These are phyloP conservation scores for Hassar affinis DNA, from an alignment of 2,113 vertebrate species.

Conservation along the genomic window DNA sequence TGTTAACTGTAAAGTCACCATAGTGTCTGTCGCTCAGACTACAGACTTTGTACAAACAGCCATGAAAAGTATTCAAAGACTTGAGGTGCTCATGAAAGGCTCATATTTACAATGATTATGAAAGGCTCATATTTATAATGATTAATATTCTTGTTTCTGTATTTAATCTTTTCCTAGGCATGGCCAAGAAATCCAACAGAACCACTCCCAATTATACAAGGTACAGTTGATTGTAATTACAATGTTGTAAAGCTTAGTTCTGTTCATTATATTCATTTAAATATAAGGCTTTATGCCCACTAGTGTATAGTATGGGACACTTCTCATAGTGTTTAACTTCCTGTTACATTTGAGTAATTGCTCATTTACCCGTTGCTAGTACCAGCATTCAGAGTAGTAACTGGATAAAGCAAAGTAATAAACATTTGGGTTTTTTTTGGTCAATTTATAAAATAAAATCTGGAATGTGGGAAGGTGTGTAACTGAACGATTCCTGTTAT, in stretches of 20 bases:
- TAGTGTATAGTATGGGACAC: background rate
- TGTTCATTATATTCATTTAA: background rate
- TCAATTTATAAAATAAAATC: background rate
- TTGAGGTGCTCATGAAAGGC: background rate
- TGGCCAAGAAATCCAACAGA: constrained; percentile 76
- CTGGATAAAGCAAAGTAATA: background rate
- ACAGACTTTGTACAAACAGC: background rate
- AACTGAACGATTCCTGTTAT: background rate
- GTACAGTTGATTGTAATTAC: constrained; percentile 26
- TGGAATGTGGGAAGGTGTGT: background rate
- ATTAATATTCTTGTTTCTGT: constrained; percentile 8
- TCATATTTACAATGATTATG: background rate
- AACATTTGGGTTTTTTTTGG: background rate
- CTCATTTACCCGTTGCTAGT: background rate
- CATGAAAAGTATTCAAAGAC: background rate
- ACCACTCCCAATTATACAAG: constrained; percentile 55
- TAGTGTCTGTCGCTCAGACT: background rate
- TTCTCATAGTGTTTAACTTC: background rate
- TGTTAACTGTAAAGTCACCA: background rate
- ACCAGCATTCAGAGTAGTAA: background rate
- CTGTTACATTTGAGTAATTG: background rate
- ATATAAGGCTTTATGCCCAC: background rate
- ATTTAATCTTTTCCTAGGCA: constrained; percentile 64
- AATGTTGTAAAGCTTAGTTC: background rate
- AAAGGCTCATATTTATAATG: background rate